Conservation (phyloP, 2,797 vertebrate genomes). For the Tragopan temminckii region DNA sequence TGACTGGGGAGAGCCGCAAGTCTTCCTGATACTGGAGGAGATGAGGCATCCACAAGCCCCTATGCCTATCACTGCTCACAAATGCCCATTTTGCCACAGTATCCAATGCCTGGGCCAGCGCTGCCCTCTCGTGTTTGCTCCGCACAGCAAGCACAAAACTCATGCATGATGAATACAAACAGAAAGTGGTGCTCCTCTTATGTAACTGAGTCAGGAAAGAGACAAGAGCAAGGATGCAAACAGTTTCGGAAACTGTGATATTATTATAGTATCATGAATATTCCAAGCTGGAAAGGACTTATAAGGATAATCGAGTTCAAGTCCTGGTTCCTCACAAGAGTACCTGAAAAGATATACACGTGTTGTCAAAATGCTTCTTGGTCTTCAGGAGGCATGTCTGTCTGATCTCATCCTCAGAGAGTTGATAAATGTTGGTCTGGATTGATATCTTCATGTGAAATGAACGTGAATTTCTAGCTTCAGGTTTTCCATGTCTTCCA, state of each 20-base stretch:
- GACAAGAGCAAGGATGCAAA: accelerated
- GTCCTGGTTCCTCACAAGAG: not conserved
- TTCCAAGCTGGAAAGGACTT: not conserved
- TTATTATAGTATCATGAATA: not conserved
- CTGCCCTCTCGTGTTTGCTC: not conserved
- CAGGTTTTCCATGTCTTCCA: not conserved
- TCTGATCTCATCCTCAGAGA: not conserved
- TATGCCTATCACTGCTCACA: not conserved
- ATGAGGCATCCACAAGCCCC: not conserved
- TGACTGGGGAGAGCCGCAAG: not conserved
- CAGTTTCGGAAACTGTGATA: not conserved
- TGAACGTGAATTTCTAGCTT: not conserved
- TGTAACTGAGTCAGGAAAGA: not conserved
- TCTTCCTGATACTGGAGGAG: too few relatives aligned
- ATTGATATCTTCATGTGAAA: not conserved
- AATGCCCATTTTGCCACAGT: accelerated
- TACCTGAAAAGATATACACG: not conserved
- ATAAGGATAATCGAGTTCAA: not conserved
- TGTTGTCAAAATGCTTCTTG: not conserved
- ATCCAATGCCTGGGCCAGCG: not conserved
- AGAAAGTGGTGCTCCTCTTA: accelerated
- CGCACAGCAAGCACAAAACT: accelerated
- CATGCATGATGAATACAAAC: accelerated
- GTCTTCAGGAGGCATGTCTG: not conserved
- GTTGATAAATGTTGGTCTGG: not conserved